Evolutionary conservation across 2,113 vertebrate species (phyloP).

Genomic region (Kobus ellipsiprymnus): DNA sequence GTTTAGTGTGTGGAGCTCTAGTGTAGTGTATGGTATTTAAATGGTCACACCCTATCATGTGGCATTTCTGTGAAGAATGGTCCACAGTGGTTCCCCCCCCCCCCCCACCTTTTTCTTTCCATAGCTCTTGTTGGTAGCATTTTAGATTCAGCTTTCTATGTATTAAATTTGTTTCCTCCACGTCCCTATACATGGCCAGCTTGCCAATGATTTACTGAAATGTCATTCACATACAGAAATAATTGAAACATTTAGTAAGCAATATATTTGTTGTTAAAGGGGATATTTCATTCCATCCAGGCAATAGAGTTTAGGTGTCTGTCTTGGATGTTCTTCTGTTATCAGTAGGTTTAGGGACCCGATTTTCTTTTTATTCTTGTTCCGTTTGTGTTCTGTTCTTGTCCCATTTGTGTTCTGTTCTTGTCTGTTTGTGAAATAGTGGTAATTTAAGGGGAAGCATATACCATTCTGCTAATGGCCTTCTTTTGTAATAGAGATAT

Average conservation of each 20-base stretch:
- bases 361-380: neutral
- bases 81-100: neutral
- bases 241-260: neutral
- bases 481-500: slow-evolving; percentile 1
- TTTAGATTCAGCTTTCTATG: neutral
- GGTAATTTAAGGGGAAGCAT: neutral
- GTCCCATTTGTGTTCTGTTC: neutral
- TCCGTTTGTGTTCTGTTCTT: neutral
- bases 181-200: neutral
- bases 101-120: neutral
- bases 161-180: slow-evolving; percentile 16
- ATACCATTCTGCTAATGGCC: neutral
- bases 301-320: neutral
- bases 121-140: neutral
- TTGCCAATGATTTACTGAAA: neutral
- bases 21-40: neutral
- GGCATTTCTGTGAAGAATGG: neutral
- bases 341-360: neutral
- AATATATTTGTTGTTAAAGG: slow-evolving; percentile 3
- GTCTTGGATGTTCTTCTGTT: neutral
- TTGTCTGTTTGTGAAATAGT: neutral
- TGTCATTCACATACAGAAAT: neutral
- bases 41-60: neutral
- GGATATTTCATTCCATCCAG: neutral
- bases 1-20: neutral